Base-by-base conservation (phyloP, 1,140 invertebrate genomes). In the Adelges cooleyi region DNA sequence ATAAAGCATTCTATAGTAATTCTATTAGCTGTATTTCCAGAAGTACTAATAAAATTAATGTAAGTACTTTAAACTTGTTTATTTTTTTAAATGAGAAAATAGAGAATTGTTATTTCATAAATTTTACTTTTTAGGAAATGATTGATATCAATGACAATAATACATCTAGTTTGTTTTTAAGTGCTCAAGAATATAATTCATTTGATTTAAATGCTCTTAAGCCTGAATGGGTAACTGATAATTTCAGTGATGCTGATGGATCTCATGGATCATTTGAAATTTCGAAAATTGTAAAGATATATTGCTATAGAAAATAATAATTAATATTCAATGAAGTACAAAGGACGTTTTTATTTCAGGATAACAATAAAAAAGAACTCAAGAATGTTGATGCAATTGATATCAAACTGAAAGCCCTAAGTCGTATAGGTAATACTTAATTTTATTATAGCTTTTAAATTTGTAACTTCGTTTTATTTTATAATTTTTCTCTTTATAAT, bases 171-270 rank as follows among this genome's bases (percentile, higher is more conserved):
- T 10, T 4, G n/a, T n/a, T 5, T 10, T 33, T 18, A 3, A n/a
- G 15, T 29, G 11, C 17, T 22, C 3, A 46, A 18, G 54, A 44
- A 46, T 17, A 29, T 18, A 46, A 33, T 22, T 62, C 42, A 3
- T 48, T 62, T 27, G 56, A 62, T 48, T 20, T 62, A 22, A 29
- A 59, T 44, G 27, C 54, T 29, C 27, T 62, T 9, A 22, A 62
- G 29, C 56, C 56, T 15, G 56, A 62, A 46, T 62, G 56, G 56
- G 13, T 62, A 13, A 25, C 22, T 13, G 56, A 62, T 15, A 46
- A 27, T 33, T 62, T 48, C 8, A 33, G 3, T 4, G 56, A 48
- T 62, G n/a, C 13, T 62, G 40, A 59, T 1, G 40, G 10, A n/a
- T n/a, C 15, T 18, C 42, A 44, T 1, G 40, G 17, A n/a, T n/a